Evolutionary conservation across 2,113 vertebrate species (phyloP), one percentile per base, ranked within the genome.

Genomic region (Takifugu bimaculatus): DNA sequence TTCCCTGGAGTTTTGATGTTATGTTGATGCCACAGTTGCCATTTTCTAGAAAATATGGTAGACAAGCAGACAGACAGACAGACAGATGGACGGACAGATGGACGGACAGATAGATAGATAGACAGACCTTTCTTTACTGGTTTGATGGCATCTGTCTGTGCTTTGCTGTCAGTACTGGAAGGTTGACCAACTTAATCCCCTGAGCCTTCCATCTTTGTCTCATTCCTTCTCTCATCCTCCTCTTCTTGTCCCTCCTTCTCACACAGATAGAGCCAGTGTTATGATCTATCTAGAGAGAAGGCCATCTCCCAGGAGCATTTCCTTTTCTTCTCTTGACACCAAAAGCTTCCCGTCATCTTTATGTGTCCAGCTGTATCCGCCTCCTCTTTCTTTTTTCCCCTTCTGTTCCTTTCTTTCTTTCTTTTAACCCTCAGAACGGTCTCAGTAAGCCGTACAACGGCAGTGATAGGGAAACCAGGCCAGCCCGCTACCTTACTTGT

Each of bases 241-340:
- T 13, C 29, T 27, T 4, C 39, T 15, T 45, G 52, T 58, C 49
- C 49, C 59, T 49, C 50, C 63, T 68, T 54, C 51, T 55, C 54
- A 35, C 60, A 69, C 26, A 2, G 26, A 48, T 15, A 26, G 42
- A 57, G 39, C 29, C 13, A 13, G 50, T 53, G 52, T 61, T 15
- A 32, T 57, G 63, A 65, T 74, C 58, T 56, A 54, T 68, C 32
- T 54, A 25, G 50, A 74, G 65, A 29, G 75, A 78, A 78, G 72
- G 65, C 29, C 68, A 78, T 72, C 65, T 69, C 74, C 61, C 78
- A 48, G 43, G 74, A 62, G 78, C 51, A 28, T 54, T 51, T 25
- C 12, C 42, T 29, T 43, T 4, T 51, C 25, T 49, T 29, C 49
- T 60, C 52, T 49, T 26, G 43, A 26, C 47, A n/a, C 57, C 5